Percentiles rank a stretch among this genome's conserved stretches.
phyloP scores from a whole-genome alignment of 92 coral and sea anemone species.

The Pocillopora meandrina region DNA sequence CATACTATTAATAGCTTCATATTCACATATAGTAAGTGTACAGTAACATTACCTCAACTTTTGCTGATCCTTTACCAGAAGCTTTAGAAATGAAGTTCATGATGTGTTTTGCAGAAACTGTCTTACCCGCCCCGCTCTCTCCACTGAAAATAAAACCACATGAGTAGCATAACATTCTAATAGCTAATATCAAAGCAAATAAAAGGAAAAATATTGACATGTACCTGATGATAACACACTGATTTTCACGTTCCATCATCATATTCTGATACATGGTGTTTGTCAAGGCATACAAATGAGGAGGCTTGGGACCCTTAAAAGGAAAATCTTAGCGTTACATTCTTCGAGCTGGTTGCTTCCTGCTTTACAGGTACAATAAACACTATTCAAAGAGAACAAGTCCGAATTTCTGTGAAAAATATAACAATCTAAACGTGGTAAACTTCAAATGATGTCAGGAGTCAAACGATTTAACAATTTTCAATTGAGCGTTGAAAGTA shows the following conservation, averaged over 20 bases:
- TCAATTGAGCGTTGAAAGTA: no score
- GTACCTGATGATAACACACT: conserved; percentile 93
- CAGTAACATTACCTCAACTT: conserved; percentile 67
- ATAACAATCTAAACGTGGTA: no score
- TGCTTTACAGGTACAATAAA: no score
- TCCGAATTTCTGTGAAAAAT: no score
- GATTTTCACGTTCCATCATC: conserved; percentile 89
- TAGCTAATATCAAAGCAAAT: neutral
- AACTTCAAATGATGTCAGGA: no score
- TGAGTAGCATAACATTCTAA: no score
- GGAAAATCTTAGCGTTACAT: neutral
- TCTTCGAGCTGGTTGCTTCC: neutral
- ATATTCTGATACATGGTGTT: conserved; percentile 89
- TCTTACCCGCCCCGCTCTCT: conserved; percentile 96
- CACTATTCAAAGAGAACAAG: no score
- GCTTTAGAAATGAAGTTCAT: conserved; percentile 87
- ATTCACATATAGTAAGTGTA: neutral
- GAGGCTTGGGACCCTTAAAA: conserved; percentile 76
- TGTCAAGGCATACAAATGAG: conserved; percentile 85
- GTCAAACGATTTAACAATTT: no score
- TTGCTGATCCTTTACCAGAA: conserved; percentile 83
- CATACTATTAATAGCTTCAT: neutral
- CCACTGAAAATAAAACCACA: conserved; percentile 56
- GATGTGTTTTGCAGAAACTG: conserved; percentile 91
- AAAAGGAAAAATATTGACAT: neutral